Percentiles rank a stretch among this genome's conserved stretches.
Conservation (phyloP, 64 coral and sea anemone genomes). For the Pocillopora damicornis region DNA sequence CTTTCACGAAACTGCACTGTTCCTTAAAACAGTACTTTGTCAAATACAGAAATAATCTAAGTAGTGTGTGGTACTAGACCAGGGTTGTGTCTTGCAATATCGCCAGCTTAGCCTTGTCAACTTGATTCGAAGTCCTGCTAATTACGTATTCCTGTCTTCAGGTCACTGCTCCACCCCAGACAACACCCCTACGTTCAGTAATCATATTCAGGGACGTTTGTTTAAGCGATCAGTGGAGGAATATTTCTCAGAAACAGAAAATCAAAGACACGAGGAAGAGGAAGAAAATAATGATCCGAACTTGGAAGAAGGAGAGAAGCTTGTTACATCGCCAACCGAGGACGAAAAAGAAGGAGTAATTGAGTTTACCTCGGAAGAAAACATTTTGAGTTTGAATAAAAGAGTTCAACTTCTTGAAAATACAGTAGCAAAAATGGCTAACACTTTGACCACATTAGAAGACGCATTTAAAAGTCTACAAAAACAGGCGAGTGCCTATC, state of each 20-base stretch:
- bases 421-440: neutral
- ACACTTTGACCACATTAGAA: neutral
- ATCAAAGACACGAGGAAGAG: neutral
- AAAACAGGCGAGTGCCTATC: constrained; percentile 17
- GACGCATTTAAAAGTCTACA: constrained; percentile 11
- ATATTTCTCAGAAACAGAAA: neutral
- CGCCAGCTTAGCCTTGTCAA: too few species aligned
- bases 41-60: too few species aligned
- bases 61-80: too few species aligned
- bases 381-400: neutral
- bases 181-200: constrained; percentile 36
- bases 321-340: neutral
- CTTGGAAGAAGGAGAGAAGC: neutral
- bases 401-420: constrained; percentile 33
- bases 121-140: neutral
- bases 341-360: constrained; percentile 5
- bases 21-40: too few species aligned
- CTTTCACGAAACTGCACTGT: too few species aligned
- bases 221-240: constrained; percentile 30
- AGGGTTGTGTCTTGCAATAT: too few species aligned
- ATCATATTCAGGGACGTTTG: constrained; percentile 2
- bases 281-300: neutral
- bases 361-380: neutral
- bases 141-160: neutral
- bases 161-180: constrained; percentile 38